These are phyloP conservation scores for Calycopis cecrops DNA, from an alignment of 1,140 invertebrate species.

Conservation along the genomic window DNA sequence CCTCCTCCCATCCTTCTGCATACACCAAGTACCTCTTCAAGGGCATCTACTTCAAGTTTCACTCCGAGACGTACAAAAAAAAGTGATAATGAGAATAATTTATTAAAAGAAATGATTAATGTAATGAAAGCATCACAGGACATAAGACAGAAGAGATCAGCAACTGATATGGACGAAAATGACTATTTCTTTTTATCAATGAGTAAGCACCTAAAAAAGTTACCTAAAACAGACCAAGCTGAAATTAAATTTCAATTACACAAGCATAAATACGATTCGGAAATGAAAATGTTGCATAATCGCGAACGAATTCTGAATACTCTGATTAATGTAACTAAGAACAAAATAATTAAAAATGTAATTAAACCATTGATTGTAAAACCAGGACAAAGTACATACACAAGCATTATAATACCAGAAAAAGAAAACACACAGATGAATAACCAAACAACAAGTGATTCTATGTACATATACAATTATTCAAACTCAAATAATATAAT, in stretches of 20 bases:
- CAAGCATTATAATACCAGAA: no score
- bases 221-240: conserved; percentile 28
- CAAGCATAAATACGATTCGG: no score
- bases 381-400: no score
- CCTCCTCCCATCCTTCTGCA: conserved; percentile 16
- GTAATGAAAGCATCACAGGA: conserved; percentile 20
- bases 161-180: conserved; percentile 27
- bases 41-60: conserved; percentile 18
- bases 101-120: conserved; percentile 27
- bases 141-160: conserved; percentile 15
- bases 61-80: conserved; percentile 18
- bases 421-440: conserved; percentile 22
- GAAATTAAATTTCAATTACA: no score
- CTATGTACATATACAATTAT: conserved; percentile 16
- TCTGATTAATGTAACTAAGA: no score
- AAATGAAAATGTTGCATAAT: no score
- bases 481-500: conserved; percentile 17
- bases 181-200: conserved; percentile 29
- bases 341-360: no score
- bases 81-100: conserved; percentile 21
- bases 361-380: no score
- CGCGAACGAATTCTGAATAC: no score
- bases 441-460: no score
- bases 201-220: conserved; percentile 26
- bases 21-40: conserved; percentile 11